Conservation (phyloP, 2,113 vertebrate genomes). For the Caranx melampygus region DNA sequence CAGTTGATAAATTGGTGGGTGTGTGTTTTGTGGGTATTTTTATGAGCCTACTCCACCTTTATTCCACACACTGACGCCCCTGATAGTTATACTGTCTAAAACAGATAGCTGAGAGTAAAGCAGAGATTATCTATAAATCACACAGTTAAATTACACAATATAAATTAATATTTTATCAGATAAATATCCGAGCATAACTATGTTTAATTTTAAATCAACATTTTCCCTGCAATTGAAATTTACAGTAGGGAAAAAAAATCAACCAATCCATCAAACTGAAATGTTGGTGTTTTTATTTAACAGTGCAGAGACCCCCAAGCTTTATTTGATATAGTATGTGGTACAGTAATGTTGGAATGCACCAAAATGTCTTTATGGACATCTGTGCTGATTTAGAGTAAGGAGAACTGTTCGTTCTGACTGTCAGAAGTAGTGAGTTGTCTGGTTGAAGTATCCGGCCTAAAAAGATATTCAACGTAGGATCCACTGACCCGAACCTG, state of each 20-base stretch:
- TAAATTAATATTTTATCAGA: background rate
- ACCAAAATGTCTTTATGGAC: background rate
- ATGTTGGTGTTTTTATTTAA: background rate
- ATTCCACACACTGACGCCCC: slow-evolving; percentile 11
- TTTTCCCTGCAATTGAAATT: background rate
- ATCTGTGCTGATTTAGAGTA: background rate
- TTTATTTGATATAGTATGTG: background rate
- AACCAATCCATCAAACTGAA: background rate
- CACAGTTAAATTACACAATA: background rate
- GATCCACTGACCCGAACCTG: background rate
- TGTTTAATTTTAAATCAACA: background rate
- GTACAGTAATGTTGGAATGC: background rate
- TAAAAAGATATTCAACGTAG: background rate
- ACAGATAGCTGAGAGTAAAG: slow-evolving; percentile 3
- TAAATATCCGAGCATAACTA: background rate
- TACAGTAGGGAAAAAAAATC: background rate
- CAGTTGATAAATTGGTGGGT: slow-evolving; percentile 38
- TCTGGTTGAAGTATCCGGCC: background rate
- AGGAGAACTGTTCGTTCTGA: background rate
- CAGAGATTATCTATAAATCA: background rate
- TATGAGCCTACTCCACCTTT: slow-evolving; percentile 48
- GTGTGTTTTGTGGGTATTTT: slow-evolving; percentile 34
- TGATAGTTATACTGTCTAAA: slow-evolving; percentile 22
- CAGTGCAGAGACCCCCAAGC: background rate
- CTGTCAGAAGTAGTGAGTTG: background rate